Percentiles rank a stretch among this genome's conserved stretches.
Conservation (phyloP, 2,113 vertebrate genomes). For the Cacatua alba region DNA sequence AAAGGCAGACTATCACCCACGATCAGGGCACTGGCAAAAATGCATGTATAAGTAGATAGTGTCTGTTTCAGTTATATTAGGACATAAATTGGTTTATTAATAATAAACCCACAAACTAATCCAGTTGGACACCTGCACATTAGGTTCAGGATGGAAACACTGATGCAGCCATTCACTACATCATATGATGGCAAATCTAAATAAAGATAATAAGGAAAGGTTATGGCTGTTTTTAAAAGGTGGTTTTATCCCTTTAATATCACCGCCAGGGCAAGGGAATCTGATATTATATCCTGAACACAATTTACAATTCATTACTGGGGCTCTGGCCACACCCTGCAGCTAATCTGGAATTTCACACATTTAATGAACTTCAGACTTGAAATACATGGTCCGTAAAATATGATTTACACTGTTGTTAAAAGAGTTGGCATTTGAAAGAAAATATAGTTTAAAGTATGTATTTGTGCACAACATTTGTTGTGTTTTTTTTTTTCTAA, state of each 20-base stretch:
- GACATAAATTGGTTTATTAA: background rate
- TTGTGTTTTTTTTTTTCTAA: background rate
- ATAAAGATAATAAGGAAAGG: conserved; percentile 2
- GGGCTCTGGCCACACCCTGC: conserved; percentile 68
- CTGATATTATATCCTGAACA: conserved; percentile 60
- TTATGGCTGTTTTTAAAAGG: conserved; percentile 29
- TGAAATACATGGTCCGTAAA: conserved; percentile 79
- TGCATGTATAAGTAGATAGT: background rate
- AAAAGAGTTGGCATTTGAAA: conserved; percentile 67
- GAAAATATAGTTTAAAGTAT: conserved; percentile 59
- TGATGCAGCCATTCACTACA: background rate
- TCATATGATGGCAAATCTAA: background rate
- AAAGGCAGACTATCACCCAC: background rate
- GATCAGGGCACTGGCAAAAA: background rate
- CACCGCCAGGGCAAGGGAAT: background rate
- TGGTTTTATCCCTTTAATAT: conserved; percentile 33
- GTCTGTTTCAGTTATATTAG: background rate
- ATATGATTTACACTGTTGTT: conserved; percentile 77
- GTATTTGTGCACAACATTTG: conserved; percentile 67
- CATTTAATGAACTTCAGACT: conserved; percentile 80
- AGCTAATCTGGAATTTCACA: conserved; percentile 79
- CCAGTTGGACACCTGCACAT: background rate
- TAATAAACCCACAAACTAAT: background rate
- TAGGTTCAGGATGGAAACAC: background rate
- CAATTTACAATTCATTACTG: conserved; percentile 71